Conservation (phyloP, 2,888 invertebrate genomes). For the Microplitis manilae region DNA sequence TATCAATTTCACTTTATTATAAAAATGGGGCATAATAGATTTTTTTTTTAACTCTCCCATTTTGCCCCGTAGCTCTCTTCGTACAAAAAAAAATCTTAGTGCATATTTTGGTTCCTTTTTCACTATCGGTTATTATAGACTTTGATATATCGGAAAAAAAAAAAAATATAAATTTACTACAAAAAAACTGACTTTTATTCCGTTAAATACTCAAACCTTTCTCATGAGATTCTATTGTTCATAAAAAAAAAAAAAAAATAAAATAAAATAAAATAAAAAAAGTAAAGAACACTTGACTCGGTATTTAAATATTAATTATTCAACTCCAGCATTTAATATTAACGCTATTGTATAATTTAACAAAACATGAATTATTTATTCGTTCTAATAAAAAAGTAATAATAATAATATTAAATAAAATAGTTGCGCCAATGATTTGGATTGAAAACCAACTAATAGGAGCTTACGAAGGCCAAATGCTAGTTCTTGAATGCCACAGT, state of each 20-base stretch:
- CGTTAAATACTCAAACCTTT: background rate
- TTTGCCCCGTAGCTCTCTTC: no score
- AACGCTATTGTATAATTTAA: background rate
- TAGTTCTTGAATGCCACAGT: constrained; percentile 73
- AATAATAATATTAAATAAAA: constrained; percentile 18
- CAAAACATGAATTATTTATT: background rate
- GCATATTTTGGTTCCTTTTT: no score
- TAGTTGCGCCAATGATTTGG: constrained; percentile 74
- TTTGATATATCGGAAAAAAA: no score
- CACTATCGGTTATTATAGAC: no score
- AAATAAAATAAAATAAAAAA: background rate
- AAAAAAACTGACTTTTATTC: background rate
- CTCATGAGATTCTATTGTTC: background rate
- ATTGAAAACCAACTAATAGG: constrained; percentile 74
- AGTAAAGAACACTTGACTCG: background rate
- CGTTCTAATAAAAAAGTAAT: constrained; percentile 2
- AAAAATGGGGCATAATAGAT: no score
- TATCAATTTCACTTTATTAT: no score
- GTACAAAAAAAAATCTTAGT: no score
- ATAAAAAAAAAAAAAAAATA: background rate
- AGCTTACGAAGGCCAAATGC: constrained; percentile 72
- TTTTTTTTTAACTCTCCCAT: no score
- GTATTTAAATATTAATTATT: constrained; percentile 1
- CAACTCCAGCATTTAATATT: background rate
- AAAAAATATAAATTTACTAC: no score